Conservation (phyloP, 2,113 vertebrate genomes). For the Elephas maximus region DNA sequence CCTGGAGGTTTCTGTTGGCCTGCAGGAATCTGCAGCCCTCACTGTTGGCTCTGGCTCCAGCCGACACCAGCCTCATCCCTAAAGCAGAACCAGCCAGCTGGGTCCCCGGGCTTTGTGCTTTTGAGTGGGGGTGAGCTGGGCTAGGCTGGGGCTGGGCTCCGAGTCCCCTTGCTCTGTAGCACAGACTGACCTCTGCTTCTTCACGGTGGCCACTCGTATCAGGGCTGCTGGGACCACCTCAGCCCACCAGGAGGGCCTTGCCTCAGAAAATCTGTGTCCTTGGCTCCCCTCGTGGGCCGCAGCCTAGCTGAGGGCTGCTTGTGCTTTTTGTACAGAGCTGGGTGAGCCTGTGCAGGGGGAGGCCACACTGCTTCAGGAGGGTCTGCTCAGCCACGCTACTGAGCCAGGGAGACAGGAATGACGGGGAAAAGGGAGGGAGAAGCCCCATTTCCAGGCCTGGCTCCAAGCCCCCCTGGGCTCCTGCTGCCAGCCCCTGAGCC, state of each 20-base stretch:
- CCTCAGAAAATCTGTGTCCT: not conserved
- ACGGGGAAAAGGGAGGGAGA: not conserved
- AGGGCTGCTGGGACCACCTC: not conserved
- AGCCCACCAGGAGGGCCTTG: not conserved
- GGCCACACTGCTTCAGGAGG: not conserved
- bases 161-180: not conserved
- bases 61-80: not conserved
- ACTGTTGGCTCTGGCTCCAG: not conserved
- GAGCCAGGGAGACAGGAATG: not conserved
- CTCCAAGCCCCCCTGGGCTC: not conserved
- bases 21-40: not conserved
- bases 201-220: not conserved
- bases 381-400: not conserved
- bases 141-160: not conserved
- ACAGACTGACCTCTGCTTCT: not conserved
- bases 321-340: constrained; percentile 63
- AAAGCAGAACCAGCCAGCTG: not conserved
- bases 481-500: not conserved
- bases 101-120: constrained; percentile 74
- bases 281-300: not conserved
- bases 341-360: not conserved
- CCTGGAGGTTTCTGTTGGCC: not conserved
- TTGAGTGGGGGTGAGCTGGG: constrained; percentile 52
- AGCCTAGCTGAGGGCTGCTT: constrained; percentile 11
- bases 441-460: not conserved